A percentile compares a stretch with the other conserved stretches of the same genome.
Evolutionary conservation across 1,140 invertebrate genomes (phyloP).

Genomic region (Myzus persicae): DNA sequence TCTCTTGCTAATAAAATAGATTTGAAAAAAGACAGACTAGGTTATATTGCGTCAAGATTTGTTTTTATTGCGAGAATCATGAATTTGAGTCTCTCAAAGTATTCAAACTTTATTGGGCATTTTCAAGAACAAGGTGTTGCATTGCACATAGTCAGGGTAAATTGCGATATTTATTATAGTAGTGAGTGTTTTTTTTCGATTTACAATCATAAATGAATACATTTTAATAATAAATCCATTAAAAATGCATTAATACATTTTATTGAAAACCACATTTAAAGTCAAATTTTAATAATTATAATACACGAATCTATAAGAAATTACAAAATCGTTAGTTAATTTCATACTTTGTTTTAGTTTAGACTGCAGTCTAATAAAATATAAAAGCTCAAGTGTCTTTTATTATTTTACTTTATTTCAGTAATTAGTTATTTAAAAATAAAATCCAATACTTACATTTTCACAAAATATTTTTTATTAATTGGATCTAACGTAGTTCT

Average conservation of each 20-base stretch:
- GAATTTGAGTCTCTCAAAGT: neutral
- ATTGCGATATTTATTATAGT: neutral
- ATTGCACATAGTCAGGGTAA: constrained; percentile 26
- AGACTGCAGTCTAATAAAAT: neutral
- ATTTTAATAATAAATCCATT: no score
- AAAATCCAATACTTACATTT: neutral
- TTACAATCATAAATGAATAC: no score
- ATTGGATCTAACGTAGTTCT: no score
- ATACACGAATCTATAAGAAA: no score
- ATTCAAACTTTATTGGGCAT: neutral
- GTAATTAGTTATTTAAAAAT: neutral
- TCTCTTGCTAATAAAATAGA: constrained; percentile 35
- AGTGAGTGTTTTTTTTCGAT: neutral
- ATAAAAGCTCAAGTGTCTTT: neutral
- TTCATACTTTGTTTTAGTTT: neutral
- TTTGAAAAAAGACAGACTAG: neutral
- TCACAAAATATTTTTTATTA: neutral
- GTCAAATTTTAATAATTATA: neutral
- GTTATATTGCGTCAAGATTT: neutral
- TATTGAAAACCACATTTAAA: no score
- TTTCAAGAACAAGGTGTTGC: neutral
- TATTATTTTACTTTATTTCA: neutral
- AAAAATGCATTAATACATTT: no score
- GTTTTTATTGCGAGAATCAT: constrained; percentile 3
- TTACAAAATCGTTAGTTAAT: no score